Evolutionary conservation across 2,113 vertebrate species (phyloP), one percentile per base, ranked within the genome.

Genomic region (Tenebrosternarchus preto): DNA sequence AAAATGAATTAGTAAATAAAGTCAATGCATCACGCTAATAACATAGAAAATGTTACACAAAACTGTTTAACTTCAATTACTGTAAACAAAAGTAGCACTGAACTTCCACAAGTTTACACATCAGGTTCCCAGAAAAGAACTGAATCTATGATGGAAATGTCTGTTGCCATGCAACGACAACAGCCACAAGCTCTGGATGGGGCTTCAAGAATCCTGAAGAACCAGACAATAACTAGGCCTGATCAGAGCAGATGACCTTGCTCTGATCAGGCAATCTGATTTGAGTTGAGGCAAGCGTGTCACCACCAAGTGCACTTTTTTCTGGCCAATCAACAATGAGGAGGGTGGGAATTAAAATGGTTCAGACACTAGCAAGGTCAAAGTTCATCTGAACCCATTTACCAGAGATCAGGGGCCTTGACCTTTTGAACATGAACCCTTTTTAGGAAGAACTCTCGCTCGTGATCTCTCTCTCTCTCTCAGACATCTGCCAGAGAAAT

Each of bases 401-500:
- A 56, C 70, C 2, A 17, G 43, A 73, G 7, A 46, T 73, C 7
- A 25, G 27, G 50, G 27, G 63, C 27, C 12, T 8, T 64, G 77
- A 73, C 69, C 69, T 80, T 73, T 55, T 56, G 76, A 67, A 22
- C 20, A 8, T 1, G 36, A n/a, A 27, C 15, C 68, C 59, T 57
- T 39, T n/a, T 43, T 72, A 69, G 64, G 16, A 15, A 31, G 27
- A 24, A 33, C 25, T 63, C 25, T 12, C 2, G 43, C 53, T 36
- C 70, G 17, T n/a, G n/a, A n/a, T n/a, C n/a, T n/a, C n/a, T n/a
- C 25, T 63, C 25, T 12, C 2, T 60, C 53, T 36, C 70, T 9
- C 29, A n/a, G 77, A 63, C 57, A 79, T 72, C 68, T 79, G 67
- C 60, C 27, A 20, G 17, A 63, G 55, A 72, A 68, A 72, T 8